A percentile compares a stretch with the other conserved stretches of the same genome.
Evolutionary conservation across 30 jellyfish, hydroid and myxozoan genomes (phyloP).

Genomic region (Aurelia aurita): DNA sequence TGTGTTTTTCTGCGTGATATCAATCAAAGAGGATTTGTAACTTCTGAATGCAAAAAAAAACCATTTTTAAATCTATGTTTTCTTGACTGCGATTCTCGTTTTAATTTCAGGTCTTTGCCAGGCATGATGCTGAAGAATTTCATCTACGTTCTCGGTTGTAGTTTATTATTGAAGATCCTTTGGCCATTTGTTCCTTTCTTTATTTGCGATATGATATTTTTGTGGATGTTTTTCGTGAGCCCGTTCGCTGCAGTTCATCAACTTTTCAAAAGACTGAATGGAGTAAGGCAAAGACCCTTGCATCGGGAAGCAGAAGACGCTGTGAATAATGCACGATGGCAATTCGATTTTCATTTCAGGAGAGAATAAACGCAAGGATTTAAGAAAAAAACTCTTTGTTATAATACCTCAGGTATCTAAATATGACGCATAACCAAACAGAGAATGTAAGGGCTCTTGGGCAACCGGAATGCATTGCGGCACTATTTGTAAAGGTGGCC

Average conservation of each 20-base stretch:
- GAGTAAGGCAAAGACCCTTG: background rate
- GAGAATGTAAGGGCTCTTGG: too few species aligned
- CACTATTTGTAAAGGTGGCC: too few species aligned
- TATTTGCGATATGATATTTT: slow-evolving; percentile 88
- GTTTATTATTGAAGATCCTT: slow-evolving; percentile 63
- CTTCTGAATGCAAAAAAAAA: too few species aligned
- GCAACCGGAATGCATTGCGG: too few species aligned
- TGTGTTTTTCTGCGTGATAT: too few species aligned
- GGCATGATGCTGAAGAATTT: slow-evolving; percentile 58
- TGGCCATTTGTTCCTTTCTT: slow-evolving; percentile 92
- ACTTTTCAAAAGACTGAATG: slow-evolving; percentile 40
- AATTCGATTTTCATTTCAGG: slow-evolving; percentile 51
- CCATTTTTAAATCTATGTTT: too few species aligned
- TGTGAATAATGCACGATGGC: slow-evolving; percentile 37
- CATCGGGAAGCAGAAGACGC: background rate
- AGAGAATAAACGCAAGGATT: background rate
- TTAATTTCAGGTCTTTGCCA: slow-evolving; percentile 71
- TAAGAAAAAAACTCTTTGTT: too few species aligned
- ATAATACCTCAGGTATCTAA: too few species aligned
- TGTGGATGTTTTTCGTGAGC: slow-evolving; percentile 92
- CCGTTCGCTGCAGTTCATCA: slow-evolving; percentile 93
- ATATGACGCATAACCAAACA: too few species aligned
- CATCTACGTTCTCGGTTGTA: slow-evolving; percentile 46
- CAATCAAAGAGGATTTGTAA: too few species aligned
- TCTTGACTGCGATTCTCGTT: background rate